These are phyloP conservation scores for Oryzaephilus surinamensis DNA, from an alignment of 1,140 invertebrate genomes.

Conservation along the genomic window DNA sequence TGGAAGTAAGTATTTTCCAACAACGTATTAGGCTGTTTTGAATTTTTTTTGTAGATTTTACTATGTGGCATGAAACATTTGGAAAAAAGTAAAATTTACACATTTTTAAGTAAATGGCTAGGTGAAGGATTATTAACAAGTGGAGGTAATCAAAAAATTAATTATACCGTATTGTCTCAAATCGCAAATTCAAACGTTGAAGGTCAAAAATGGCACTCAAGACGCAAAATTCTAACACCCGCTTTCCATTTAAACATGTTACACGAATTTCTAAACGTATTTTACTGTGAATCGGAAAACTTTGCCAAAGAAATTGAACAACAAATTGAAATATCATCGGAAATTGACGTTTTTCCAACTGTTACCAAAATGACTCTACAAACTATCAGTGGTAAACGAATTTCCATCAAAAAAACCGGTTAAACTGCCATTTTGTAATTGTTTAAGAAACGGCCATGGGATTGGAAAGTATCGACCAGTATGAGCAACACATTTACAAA, in stretches of 20 bases:
- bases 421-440: neutral
- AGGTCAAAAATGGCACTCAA: constrained; percentile 57
- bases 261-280: constrained; percentile 57
- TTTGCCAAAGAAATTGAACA: constrained; percentile 42
- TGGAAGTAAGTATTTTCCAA: constrained; percentile 2
- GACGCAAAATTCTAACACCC: constrained; percentile 64
- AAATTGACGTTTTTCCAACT: constrained; percentile 44
- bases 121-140: constrained; percentile 64
- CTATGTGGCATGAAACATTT: constrained; percentile 16
- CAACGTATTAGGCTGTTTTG: neutral
- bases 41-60: constrained; percentile 14
- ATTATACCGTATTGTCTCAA: neutral
- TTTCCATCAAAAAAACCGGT: neutral
- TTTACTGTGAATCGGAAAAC: constrained; percentile 51
- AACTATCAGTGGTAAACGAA: constrained; percentile 49
- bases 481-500: constrained; percentile 50
- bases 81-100: constrained; percentile 40
- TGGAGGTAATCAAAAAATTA: constrained; percentile 34
- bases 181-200: constrained; percentile 38
- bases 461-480: constrained; percentile 46
- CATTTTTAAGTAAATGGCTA: constrained; percentile 63
- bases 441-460: constrained; percentile 74
- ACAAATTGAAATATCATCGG: constrained; percentile 26
- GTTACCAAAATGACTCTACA: constrained; percentile 51
- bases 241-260: constrained; percentile 72